Evolutionary conservation across 2,113 vertebrate species (phyloP).

Genomic region (Azemiops feae): DNA sequence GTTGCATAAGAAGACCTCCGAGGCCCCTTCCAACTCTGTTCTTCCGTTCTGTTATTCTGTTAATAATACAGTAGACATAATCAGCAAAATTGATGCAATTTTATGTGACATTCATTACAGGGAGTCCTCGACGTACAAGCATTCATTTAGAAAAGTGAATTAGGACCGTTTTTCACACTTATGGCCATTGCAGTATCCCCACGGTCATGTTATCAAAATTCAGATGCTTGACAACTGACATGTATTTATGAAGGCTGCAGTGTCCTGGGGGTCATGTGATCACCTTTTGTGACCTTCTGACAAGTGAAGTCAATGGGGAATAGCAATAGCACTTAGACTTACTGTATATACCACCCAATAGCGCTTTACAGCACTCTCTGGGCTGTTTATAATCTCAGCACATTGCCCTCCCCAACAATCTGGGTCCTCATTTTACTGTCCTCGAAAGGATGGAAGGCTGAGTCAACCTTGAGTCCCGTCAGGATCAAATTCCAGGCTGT

Average conservation of each 20-base stretch:
- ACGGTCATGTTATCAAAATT: neutral
- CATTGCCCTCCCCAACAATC: neutral
- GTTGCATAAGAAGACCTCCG: no score
- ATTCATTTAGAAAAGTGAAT: neutral
- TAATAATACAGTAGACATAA: no score
- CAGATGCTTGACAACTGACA: neutral
- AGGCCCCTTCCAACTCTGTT: no score
- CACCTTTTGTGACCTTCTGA: neutral
- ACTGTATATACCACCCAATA: neutral
- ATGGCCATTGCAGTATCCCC: neutral
- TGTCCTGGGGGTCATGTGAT: neutral
- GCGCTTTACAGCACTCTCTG: neutral
- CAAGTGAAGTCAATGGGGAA: neutral
- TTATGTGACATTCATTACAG: neutral
- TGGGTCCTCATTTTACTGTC: neutral
- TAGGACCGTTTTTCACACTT: neutral
- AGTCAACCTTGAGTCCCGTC: neutral
- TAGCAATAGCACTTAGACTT: neutral
- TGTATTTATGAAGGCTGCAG: neutral
- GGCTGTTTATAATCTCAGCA: neutral
- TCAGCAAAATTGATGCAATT: neutral
- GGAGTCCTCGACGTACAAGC: neutral
- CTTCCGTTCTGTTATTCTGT: no score
- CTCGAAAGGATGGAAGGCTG: neutral
- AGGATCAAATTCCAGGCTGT: neutral